Base-by-base conservation (phyloP, 2,797 vertebrate genomes). In the Miichthys miiuy region DNA sequence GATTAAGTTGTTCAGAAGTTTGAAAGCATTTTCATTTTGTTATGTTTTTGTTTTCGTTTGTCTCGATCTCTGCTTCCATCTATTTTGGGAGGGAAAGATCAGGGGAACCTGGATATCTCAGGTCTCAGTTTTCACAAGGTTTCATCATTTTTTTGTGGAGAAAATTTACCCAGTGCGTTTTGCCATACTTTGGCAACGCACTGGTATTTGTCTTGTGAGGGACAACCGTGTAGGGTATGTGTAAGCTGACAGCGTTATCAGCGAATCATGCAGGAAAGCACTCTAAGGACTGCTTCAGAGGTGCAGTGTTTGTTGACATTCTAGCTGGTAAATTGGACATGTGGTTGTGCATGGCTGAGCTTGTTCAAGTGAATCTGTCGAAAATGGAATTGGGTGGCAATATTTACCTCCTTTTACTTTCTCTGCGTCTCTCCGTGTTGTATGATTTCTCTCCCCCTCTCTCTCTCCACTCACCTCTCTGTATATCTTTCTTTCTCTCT, bases 241-340 rank as follows among this genome's bases (percentile, higher is more conserved):
- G 77, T 84, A 71, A 75, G 78, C 81, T 76, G 73, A 75, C 82
- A 79, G 77, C 11, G 23, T 87, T 88, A 84, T 87, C 89, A 21
- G 81, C 77, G 82, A 80, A 85, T 91, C 87, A 72, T 73, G 34
- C 17, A 42, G 67, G 65, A 67, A 42, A 80, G 57, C 65, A 70
- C 83, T 84, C 81, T 42, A 61, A 89, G 79, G 80, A 85, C 80
- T 73, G 79, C 67, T 84, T 84, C 73, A 56, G 51, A 90, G 84
- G 67, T 81, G 74, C 80, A 23, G 42, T 68, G 77, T 92, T 90
- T 92, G 90, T 92, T 91, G 91, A 91, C 88, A 83, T 81, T 82
- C 76, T 66, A 65, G 80, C 83, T 88, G 79, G 69, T 89, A 91
- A 90, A 91, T 91, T 93, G 85, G 84, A 91, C 84, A 71, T 83